Evolutionary conservation across 2,888 invertebrate species (phyloP), one percentile per base, ranked within the genome.

Genomic region (Chaitophorus viminalis): DNA sequence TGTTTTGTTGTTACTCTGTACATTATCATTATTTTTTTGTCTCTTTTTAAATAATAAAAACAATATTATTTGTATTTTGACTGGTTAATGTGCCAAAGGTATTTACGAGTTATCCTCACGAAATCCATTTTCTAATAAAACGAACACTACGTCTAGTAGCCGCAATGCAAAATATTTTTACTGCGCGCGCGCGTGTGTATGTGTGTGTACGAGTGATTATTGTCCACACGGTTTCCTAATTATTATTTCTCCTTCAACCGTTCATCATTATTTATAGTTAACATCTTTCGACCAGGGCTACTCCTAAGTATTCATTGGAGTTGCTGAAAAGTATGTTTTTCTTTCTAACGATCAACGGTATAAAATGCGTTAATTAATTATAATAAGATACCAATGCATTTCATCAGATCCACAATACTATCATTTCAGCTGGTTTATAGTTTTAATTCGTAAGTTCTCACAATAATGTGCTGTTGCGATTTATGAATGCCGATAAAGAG

Each of bases 1-100:
- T 70, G 77, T 78, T 84, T 83, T 77, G 82, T 88, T 77, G 77
- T 77, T 82, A 78, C 72, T 85, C 78, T 88, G 77, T 88, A 84
- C 77, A 70, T 88, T 88, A 84, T 89, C 46, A 82, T 39, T 74
- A 79, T 77, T 88, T 65, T 52, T 88, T 79, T 78, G 60, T 74
- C 60, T 78, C 88, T 72, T 79, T 88, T 68, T 77, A 84, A 75
- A 76, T 83, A 75, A 76, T 70, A 86, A 76, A 77, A 86, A 78
- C 72, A 54, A 86, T 86, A 86, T 79, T 86, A 84, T 84, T 84
- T 84, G 76, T 81, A 81, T 29, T 60, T 75, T 60, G 83, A 74
- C 82, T 72, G 72, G 33, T 83, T 74, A 14, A 18, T 82, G 70
- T 82, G 52, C 31, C 25, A 70, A 82, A 29, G 74, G 29, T 84